Conservation (phyloP, 2,113 vertebrate genomes). For the Picathartes gymnocephalus region DNA sequence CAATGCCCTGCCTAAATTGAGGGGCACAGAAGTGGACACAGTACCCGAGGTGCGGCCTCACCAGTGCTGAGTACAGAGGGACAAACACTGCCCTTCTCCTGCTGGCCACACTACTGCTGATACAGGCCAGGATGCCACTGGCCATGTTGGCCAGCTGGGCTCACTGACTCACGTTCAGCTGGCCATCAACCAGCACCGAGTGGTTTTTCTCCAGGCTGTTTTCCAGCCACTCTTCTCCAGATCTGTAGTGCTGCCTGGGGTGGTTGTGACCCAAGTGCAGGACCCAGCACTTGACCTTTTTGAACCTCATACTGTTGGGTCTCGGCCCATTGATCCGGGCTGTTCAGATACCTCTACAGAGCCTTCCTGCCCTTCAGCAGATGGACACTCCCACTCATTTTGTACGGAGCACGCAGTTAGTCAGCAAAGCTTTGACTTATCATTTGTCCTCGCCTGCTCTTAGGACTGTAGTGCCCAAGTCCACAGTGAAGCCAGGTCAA, state of each 20-base stretch:
- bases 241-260: neutral
- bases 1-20: neutral
- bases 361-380: neutral
- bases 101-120: neutral
- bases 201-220: neutral
- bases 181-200: neutral
- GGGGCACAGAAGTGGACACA: neutral
- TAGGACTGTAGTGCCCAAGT: neutral
- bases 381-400: neutral
- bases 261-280: neutral
- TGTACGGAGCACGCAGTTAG: neutral
- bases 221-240: neutral
- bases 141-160: neutral
- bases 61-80: neutral
- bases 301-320: neutral
- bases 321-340: neutral
- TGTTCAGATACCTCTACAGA: neutral
- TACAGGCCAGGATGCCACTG: neutral
- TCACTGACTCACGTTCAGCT: neutral
- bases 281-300: neutral
- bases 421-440: neutral
- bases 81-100: neutral
- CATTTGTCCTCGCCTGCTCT: neutral
- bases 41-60: fast-evolving
- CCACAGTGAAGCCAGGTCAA: neutral